Base-by-base conservation (phyloP, 1,140 invertebrate species). In the Venustaconcha ellipsiformis region DNA sequence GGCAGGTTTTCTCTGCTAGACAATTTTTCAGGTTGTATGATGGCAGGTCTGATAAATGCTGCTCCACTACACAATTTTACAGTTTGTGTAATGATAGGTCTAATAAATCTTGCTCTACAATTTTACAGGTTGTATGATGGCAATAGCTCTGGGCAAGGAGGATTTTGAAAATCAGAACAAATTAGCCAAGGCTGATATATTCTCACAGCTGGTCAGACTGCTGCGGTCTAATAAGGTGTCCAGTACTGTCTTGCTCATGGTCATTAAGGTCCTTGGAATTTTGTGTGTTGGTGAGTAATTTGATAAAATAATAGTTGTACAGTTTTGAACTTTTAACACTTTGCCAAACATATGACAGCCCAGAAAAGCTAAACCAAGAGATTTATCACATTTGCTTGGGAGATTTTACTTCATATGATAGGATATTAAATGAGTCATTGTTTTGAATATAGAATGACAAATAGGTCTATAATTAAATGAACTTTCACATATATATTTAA, bases 141-240 rank as follows among this genome's bases (percentile, higher is more conserved):
- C 89, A 55, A 90, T 88, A 58, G 89, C 89, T 1, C 78, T 90
- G 20, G 85, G 86, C 14, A 67, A 82, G 62, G 89, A 90, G 70
- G 87, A 89, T 75, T 82, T 89, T 60, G 85, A 86, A 55, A 88
- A 87, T 68, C 90, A 90, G 78, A 89, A 88, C 67, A 82, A 82
- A 75, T 83, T 90, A 57, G 83, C 85, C 14, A 79, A 89, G 60
- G 84, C 86, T n/a, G 87, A 88, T 66, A 87, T 84, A 55, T 87
- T 90, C 68, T 83, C 84, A 66, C 88, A 89, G 60, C 78, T 90
- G 1, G 85, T 89, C 1, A 71, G 89, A 37, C 78, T 90, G 14
- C 72, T 90, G 30, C 78, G 87, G 14, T 82, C 84, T n/a, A 76
- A 82, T 14, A 89, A 88, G 59, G 67, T 71, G 37, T 30, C 37